Percentiles rank a stretch among this genome's conserved stretches.
These are phyloP conservation scores for Catamblyrhynchus diadema DNA, from an alignment of 2,797 vertebrate species.

Conservation along the genomic window DNA sequence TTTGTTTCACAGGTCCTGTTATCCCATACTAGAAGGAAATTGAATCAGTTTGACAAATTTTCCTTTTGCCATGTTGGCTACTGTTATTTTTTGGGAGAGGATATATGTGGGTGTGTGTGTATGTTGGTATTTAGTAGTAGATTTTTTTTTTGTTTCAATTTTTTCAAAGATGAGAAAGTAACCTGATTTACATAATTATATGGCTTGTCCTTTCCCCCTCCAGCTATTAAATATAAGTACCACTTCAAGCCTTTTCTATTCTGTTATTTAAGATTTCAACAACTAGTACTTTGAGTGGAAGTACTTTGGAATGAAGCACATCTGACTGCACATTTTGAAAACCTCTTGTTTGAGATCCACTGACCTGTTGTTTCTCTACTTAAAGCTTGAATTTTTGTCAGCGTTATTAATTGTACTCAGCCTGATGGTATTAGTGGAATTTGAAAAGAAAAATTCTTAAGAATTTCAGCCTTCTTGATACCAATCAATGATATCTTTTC, in stretches of 20 bases:
- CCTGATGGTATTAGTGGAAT: background rate
- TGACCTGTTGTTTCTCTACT: background rate
- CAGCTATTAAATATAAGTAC: background rate
- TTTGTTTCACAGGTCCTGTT: background rate
- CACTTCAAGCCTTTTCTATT: background rate
- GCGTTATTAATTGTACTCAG: background rate
- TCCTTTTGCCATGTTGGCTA: background rate
- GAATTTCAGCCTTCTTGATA: background rate
- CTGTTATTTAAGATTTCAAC: background rate
- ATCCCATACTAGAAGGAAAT: background rate
- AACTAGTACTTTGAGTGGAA: background rate
- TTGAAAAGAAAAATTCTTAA: background rate
- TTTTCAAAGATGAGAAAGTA: background rate
- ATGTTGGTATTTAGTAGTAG: background rate
- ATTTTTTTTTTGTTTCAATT: rapidly evolving
- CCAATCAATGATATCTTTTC: background rate
- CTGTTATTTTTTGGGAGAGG: background rate
- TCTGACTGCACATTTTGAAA: background rate
- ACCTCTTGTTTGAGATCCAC: background rate
- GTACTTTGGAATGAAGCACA: background rate
- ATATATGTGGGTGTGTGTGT: background rate
- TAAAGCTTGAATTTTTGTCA: background rate
- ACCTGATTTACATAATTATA: background rate
- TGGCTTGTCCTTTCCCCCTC: background rate
- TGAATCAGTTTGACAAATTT: background rate